These are phyloP conservation scores for Miichthys miiuy DNA, from an alignment of 2,797 vertebrate genomes.

Conservation along the genomic window DNA sequence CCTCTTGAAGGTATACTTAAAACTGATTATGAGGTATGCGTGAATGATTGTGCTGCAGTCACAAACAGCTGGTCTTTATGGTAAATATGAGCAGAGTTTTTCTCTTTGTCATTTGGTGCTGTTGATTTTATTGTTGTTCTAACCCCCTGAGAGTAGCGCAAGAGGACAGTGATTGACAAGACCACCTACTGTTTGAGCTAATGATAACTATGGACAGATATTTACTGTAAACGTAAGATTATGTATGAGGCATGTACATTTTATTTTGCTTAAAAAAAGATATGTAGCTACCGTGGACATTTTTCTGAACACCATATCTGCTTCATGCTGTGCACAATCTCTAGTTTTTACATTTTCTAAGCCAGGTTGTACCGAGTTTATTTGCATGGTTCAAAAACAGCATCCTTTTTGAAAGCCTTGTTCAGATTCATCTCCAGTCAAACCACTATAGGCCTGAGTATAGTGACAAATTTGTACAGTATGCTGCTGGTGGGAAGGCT, in stretches of 20 bases:
- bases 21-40: slow-evolving; percentile 17
- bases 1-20: not conserved
- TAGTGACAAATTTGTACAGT: slow-evolving; percentile 20
- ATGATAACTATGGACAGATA: slow-evolving; percentile 13
- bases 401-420: not conserved
- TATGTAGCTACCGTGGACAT: not conserved
- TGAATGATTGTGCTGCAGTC: slow-evolving; percentile 3
- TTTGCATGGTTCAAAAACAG: not conserved
- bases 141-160: slow-evolving; percentile 19
- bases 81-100: slow-evolving; percentile 4
- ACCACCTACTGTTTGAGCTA: slow-evolving; percentile 28
- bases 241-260: not conserved
- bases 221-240: slow-evolving; percentile 25
- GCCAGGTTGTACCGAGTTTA: not conserved
- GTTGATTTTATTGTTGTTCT: slow-evolving; percentile 15
- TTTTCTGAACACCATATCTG: not conserved
- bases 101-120: not conserved
- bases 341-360: not conserved
- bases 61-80: slow-evolving; percentile 18
- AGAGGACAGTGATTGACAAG: slow-evolving; percentile 48
- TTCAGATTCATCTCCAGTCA: slow-evolving; percentile 19
- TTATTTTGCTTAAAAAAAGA: not conserved
- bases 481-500: slow-evolving; percentile 38
- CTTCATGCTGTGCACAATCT: not conserved
- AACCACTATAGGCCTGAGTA: slow-evolving; percentile 16